phyloP scores from a whole-genome alignment of 2,888 invertebrate genomes.

The Cylindroiulus punctatus region DNA sequence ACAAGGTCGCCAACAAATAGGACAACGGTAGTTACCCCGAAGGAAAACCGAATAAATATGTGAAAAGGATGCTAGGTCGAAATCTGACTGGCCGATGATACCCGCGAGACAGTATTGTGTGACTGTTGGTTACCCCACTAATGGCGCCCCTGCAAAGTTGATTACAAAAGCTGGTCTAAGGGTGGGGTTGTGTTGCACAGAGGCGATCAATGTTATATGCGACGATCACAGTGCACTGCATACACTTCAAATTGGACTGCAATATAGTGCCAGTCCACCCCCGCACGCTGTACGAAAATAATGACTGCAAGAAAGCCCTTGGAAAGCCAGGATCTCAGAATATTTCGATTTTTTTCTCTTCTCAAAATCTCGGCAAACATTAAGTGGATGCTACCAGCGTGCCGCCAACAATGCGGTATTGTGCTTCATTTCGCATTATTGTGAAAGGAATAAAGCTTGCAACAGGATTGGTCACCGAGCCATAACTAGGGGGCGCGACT shows the following conservation, averaged over 20 bases:
- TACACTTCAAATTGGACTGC: neutral
- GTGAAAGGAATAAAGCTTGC: neutral
- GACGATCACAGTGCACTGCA: neutral
- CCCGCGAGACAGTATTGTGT: neutral
- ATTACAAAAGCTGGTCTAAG: conserved; percentile 4
- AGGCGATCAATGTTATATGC: conserved; percentile 3
- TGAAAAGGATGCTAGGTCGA: neutral
- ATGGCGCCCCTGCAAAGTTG: neutral
- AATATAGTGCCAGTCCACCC: neutral
- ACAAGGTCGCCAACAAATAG: neutral
- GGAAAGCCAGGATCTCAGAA: neutral
- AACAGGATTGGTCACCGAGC: no score
- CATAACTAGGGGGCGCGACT: no score
- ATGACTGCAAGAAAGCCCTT: neutral
- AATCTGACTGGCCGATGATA: neutral
- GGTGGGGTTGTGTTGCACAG: neutral
- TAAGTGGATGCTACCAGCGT: neutral
- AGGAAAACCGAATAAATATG: neutral
- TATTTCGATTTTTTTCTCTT: neutral
- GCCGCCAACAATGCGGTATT: neutral
- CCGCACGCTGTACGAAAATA: neutral
- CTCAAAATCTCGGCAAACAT: neutral
- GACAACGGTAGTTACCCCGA: neutral
- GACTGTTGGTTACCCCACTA: conserved; percentile 10
- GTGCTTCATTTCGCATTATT: neutral